phyloP scores from a whole-genome alignment of 1,140 invertebrate genomes.

The Atta colombica region DNA sequence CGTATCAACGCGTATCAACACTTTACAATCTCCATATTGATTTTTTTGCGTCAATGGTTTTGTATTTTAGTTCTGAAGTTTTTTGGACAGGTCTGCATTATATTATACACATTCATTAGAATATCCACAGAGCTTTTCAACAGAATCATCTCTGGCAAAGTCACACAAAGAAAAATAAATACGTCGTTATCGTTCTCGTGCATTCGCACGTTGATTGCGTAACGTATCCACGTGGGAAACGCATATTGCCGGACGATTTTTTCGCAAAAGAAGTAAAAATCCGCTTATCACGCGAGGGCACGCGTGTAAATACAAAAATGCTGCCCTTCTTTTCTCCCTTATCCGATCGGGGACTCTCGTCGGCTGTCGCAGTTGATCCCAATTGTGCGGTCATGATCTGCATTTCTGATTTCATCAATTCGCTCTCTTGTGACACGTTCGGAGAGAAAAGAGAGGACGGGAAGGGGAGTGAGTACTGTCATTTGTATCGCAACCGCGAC shows the following conservation, averaged over 20 bases:
- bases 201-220: slow-evolving; percentile 23
- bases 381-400: slow-evolving; percentile 78
- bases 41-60: too few relatives aligned
- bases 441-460: slow-evolving; percentile 11
- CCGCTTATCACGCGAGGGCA: slow-evolving; percentile 72
- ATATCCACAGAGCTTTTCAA: neutral
- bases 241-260: slow-evolving; percentile 1
- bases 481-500: slow-evolving; percentile 65
- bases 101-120: neutral
- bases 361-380: slow-evolving; percentile 70
- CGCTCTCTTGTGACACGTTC: slow-evolving; percentile 66
- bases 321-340: slow-evolving; percentile 21
- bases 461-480: slow-evolving; percentile 39
- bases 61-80: too few relatives aligned
- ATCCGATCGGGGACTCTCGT: slow-evolving; percentile 13
- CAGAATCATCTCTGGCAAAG: neutral
- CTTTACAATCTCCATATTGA: too few relatives aligned
- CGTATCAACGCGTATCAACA: too few relatives aligned
- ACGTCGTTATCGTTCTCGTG: slow-evolving; percentile 28
- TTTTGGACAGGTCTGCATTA: neutral
- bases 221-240: slow-evolving; percentile 49
- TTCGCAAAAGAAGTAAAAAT: slow-evolving; percentile 62
- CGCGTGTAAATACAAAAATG: slow-evolving; percentile 31
- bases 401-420: slow-evolving; percentile 83
- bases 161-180: neutral